These are phyloP conservation scores for Lasioglossum morio DNA, from an alignment of 2,888 invertebrate species.

Conservation along the genomic window DNA sequence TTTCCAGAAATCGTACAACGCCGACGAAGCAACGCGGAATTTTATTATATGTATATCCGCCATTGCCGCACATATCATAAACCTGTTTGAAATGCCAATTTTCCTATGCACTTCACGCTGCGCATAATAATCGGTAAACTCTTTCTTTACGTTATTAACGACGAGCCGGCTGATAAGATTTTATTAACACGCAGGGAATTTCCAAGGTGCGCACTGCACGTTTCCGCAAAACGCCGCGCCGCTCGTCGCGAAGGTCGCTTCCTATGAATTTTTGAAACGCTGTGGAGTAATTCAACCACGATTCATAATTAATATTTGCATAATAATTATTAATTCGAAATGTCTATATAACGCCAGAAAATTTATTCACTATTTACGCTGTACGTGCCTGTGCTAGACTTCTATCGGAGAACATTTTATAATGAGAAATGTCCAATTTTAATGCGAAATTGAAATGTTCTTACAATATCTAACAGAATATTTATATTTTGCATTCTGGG, in stretches of 20 bases:
- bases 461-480: neutral
- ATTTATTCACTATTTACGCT: neutral
- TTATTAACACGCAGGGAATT: constrained; percentile 26
- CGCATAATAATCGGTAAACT: constrained; percentile 22
- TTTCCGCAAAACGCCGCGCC: constrained; percentile 15
- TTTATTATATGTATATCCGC: constrained; percentile 21
- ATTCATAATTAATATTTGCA: neutral
- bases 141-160: constrained; percentile 42
- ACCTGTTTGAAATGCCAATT: constrained; percentile 38
- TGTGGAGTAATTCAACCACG: neutral
- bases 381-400: neutral
- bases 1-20: constrained; percentile 21
- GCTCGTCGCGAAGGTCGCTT: constrained; percentile 3
- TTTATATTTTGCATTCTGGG: too few species aligned
- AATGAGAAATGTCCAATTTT: neutral
- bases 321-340: neutral
- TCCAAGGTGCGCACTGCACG: constrained; percentile 18
- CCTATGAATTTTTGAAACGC: constrained; percentile 13
- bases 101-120: constrained; percentile 10
- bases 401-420: neutral
- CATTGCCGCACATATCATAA: constrained; percentile 26
- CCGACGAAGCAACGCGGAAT: neutral
- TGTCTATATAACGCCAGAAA: neutral
- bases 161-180: constrained; percentile 40
- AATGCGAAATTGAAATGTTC: neutral